Evolutionary conservation across 2,888 invertebrate species (phyloP), one percentile per base, ranked within the genome.

Genomic region (Macaria notata): DNA sequence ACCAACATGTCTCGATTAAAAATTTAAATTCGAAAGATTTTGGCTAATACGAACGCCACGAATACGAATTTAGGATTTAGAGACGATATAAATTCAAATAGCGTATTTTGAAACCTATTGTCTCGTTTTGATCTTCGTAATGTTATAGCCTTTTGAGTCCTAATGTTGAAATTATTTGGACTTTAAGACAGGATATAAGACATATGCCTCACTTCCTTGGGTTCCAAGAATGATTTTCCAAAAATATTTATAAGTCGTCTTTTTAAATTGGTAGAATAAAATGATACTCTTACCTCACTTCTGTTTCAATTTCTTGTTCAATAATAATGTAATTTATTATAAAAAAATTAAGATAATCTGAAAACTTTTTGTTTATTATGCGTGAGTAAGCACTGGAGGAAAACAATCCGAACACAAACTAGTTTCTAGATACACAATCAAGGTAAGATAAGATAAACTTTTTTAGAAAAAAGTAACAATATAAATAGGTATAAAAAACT

Each of bases 21-120:
- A 81, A 73, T 87, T 81, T 65, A 81, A 83, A 86, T 87, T 78
- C 70, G 66, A 66, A 75, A 79, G 76, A 85, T 85, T 86, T 88
- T 85, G 72, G 83, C 83, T 83, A 84, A 85, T 85, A 79, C 77
- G 56, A 64, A 68, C 73, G 79, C 64, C 72, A 80, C 53, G 86
- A 86, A 87, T 87, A 84, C 81, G 52, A 74, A 83, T 81, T 76
- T 69, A 62, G 31, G 9, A 62, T 76, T 75, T 79, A 66, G 63
- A 53, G 56, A 33, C 61, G 33, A 64, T 78, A 68, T 61, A 64
- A 60, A 78, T 78, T 76, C 78, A 63, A 46, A 41, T 41, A 42
- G 51, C 54, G 46, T 59, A 56, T 47, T 46, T 57, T 67, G 64
- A 38, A 55, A 54, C 65, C 70, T 66, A 73, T 75, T 77, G 78